Conservation (phyloP, 2,888 invertebrate genomes). For the Macroteleia sp. region DNA sequence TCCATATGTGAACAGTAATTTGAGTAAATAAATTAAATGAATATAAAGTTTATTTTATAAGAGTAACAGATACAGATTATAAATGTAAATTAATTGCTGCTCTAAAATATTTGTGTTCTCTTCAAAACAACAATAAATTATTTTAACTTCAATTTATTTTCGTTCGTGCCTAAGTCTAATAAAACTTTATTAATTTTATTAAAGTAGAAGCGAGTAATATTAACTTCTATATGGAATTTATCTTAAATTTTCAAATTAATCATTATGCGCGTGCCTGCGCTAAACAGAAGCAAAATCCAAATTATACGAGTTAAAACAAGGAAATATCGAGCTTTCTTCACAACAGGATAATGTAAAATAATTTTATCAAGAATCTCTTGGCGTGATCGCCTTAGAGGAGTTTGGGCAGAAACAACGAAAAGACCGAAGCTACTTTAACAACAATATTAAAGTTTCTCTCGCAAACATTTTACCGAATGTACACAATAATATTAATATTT, state of each 20-base stretch:
- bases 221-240: not conserved
- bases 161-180: no score
- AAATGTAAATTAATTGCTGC: no score
- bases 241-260: slow-evolving; percentile 8
- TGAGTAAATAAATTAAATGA: no score
- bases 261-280: not conserved
- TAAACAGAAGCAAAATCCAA: not conserved
- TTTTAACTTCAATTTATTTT: no score
- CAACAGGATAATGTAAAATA: slow-evolving; percentile 13
- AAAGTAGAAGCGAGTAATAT: slow-evolving; percentile 5
- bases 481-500: slow-evolving; percentile 17
- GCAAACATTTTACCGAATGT: slow-evolving; percentile 9
- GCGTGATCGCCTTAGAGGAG: slow-evolving; percentile 13
- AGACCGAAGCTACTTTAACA: not conserved
- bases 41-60: no score
- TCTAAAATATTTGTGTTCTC: no score
- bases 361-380: slow-evolving; percentile 10
- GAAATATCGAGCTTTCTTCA: slow-evolving; percentile 5
- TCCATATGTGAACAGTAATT: no score
- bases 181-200: slow-evolving; percentile 15
- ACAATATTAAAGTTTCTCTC: slow-evolving; percentile 6
- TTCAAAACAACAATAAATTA: no score
- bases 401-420: not conserved
- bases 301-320: not conserved
- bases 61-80: no score